Base-by-base conservation (phyloP, 2,797 vertebrate genomes). In the Leontocebus nigricollis region DNA sequence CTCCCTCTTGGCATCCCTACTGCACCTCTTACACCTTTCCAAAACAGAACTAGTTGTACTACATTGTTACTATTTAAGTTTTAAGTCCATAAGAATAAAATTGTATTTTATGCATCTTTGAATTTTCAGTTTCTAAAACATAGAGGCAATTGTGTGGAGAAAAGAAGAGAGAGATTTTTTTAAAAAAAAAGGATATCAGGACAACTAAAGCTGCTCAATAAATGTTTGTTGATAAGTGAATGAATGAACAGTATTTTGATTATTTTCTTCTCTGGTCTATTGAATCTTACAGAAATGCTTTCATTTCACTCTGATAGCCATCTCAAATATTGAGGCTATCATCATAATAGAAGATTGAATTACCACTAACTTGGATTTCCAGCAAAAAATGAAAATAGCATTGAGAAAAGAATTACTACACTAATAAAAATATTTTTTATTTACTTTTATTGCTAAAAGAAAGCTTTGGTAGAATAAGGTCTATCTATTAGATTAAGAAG, bases 331-430 rank as follows among this genome's bases (percentile, higher is more conserved):
- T 85, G 88, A 96, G 67, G 77, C 67, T 92, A 88, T 93, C 88
- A 91, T 88, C 77, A 80, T 88, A 97, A 95, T 59, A 61, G 79
- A 95, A 97, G 88, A 92, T 41, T 92, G 77, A 92, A 95, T 95
- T 95, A 92, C 92, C 81, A 72, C 94, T 91, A 88, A 97, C 92
- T 97, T 64, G 22, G 59, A 85, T 83, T 79, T n/a, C 61, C 90
- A 95, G 73, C 76, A 52, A 95, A 94, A 95, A 92, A 72, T 87
- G 79, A 95, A 98, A 97, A 98, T 76, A 94, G 59, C 95, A 93
- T 94, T 85, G 57, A 95, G 88, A 70, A 93, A 93, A 94, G 15
- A 48, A 77, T 46, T 85, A 8, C 48, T 70, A 70, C n/a, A 10
- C 73, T 44, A 88, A 93, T 84, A 64, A 90, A 96, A 96, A 80